Base-by-base conservation (phyloP, 2,113 vertebrate genomes). In the Irena cyanogastra region DNA sequence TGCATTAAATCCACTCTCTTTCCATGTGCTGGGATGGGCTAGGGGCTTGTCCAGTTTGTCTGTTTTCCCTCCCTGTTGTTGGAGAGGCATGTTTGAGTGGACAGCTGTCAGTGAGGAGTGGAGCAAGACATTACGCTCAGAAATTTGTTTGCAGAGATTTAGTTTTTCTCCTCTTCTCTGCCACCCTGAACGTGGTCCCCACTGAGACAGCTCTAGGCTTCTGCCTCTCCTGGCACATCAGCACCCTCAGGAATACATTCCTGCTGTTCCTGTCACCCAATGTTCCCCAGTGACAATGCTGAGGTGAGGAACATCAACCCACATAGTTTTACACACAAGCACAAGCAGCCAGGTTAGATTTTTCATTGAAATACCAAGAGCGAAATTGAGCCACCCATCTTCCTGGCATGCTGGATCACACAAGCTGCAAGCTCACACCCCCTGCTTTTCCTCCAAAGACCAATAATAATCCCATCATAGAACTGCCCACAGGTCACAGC, bases 171-270 rank as follows among this genome's bases (percentile, higher is more conserved):
- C 24, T 30, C 35, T 59, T 27, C 22, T 83, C 60, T 77, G 50
- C 8, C 9, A 22, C 19, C 8, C 33, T 39, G 10, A 50, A 18
- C 2, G 0, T 4, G 13, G 41, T 27, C 26, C 33, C 42, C 2
- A 9, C 39, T 59, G 33, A 95, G 28, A 64, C 27, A 64, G 21
- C 24, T 35, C 45, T 13, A 28, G 22, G 18, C 15, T 93, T 87
- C 50, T 74, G n/a, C 28, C 31, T 53, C 53, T 85, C 2, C 0
- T 39, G 64, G 83, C 24, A 59, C 41, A 83, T 37, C 59, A 69
- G 37, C 18, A 70, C 33, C 27, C 16, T 72, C 13, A 16, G 5
- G 3, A 88, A 65, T 28, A 78, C 4, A 87, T 4, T 47, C 31
- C 45, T 85, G 49, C 20, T 70, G 19, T 21, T 56, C 31, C 16